Conservation (phyloP, 1,140 invertebrate genomes). For the Asbolus verrucosus region DNA sequence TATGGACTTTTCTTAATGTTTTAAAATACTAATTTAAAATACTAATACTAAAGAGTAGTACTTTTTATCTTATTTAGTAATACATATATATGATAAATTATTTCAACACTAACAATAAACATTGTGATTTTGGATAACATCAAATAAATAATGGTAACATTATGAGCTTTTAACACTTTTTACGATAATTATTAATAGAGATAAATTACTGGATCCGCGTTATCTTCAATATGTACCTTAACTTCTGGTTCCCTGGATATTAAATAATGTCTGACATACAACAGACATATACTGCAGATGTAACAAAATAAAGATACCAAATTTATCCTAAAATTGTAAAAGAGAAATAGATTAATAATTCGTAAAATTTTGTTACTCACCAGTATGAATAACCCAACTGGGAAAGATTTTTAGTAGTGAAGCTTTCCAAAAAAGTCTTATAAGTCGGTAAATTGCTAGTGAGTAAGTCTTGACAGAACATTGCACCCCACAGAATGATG, state of each 20-base stretch:
- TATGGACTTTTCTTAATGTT: no score
- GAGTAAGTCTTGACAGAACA: slow-evolving; percentile 46
- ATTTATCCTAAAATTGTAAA: slow-evolving; percentile 47
- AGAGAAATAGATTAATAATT: not conserved
- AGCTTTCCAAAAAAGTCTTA: slow-evolving; percentile 26
- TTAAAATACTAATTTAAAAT: no score
- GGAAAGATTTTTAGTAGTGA: slow-evolving; percentile 23
- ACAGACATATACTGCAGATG: slow-evolving; percentile 9
- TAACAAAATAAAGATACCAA: slow-evolving; percentile 38
- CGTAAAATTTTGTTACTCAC: slow-evolving; percentile 20
- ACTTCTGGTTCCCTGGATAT: slow-evolving; percentile 42
- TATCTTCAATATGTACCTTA: slow-evolving; percentile 40
- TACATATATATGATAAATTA: no score
- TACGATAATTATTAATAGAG: slow-evolving; percentile 40
- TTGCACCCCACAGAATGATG: slow-evolving; percentile 48
- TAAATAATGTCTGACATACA: slow-evolving; percentile 47
- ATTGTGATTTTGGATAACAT: no score
- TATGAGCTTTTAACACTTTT: no score
- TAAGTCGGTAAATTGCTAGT: slow-evolving; percentile 29
- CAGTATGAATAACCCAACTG: slow-evolving; percentile 51
- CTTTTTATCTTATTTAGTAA: no score
- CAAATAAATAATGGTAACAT: no score
- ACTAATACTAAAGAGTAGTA: no score
- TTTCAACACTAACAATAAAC: no score
- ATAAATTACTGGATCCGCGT: slow-evolving; percentile 31